Evolutionary conservation across 2,797 vertebrate species (phyloP).

Genomic region (Molossus molossus): DNA sequence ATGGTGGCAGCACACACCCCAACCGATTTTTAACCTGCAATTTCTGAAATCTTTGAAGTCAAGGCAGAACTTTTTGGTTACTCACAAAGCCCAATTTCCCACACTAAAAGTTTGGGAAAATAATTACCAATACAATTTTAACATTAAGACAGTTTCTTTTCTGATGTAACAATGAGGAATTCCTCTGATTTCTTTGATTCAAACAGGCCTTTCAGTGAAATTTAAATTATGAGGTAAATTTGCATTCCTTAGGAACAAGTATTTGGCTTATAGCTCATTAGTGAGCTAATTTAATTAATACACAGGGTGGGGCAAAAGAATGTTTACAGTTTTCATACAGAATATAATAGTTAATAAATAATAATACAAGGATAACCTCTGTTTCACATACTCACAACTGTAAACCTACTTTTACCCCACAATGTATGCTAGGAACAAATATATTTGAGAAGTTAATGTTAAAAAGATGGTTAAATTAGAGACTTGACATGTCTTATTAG

Average conservation of each 20-base stretch:
- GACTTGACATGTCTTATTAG: not conserved
- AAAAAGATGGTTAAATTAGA: slow-evolving; percentile 59
- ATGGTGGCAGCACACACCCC: not conserved
- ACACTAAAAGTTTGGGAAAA: slow-evolving; percentile 49
- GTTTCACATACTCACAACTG: not conserved
- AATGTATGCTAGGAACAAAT: not conserved
- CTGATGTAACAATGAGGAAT: slow-evolving; percentile 88
- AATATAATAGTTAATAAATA: not conserved
- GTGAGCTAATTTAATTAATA: slow-evolving; percentile 31
- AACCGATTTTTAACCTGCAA: slow-evolving; percentile 20
- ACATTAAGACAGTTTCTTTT: slow-evolving; percentile 83
- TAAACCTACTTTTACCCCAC: not conserved
- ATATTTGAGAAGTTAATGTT: slow-evolving; percentile 57
- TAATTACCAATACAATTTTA: slow-evolving; percentile 83
- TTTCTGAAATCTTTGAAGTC: slow-evolving; percentile 38
- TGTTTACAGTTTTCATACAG: not conserved
- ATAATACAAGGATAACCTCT: not conserved
- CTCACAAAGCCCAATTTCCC: slow-evolving; percentile 53
- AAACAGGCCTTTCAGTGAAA: slow-evolving; percentile 31
- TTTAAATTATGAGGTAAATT: slow-evolving; percentile 1
- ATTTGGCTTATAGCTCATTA: not conserved
- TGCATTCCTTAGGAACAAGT: slow-evolving; percentile 49
- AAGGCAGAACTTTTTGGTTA: slow-evolving; percentile 35
- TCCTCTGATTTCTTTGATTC: slow-evolving; percentile 46
- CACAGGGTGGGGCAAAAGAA: not conserved